These are phyloP conservation scores for Drosophila prostipennis DNA, from an alignment of 2,888 invertebrate genomes.

Conservation along the genomic window DNA sequence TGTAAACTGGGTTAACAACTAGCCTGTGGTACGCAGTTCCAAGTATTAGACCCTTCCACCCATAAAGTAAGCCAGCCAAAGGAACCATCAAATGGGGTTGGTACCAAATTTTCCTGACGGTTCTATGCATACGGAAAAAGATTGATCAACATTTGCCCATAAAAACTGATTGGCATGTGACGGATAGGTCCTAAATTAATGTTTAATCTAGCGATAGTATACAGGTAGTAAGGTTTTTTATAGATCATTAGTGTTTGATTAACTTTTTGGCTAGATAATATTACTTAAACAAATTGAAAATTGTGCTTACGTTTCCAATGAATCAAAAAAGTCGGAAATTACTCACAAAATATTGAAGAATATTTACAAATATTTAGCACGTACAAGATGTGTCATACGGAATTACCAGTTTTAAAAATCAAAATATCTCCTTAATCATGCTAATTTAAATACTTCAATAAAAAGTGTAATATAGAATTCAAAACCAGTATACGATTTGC, in stretches of 20 bases:
- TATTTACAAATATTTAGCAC: too few relatives aligned
- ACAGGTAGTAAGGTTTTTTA: background rate
- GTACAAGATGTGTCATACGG: too few relatives aligned
- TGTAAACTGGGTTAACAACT: slow-evolving; percentile 65
- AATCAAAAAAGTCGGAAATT: too few relatives aligned
- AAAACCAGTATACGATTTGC: too few relatives aligned
- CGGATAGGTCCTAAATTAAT: slow-evolving; percentile 6
- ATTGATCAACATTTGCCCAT: slow-evolving; percentile 36
- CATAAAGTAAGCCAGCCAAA: background rate
- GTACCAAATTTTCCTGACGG: background rate
- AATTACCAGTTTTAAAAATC: too few relatives aligned
- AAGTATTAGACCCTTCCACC: slow-evolving; percentile 2
- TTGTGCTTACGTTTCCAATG: background rate
- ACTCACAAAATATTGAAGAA: too few relatives aligned
- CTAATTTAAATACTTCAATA: too few relatives aligned
- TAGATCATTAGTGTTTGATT: too few relatives aligned
- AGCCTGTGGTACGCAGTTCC: slow-evolving; percentile 15
- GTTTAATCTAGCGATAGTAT: slow-evolving; percentile 7
- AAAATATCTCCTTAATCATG: too few relatives aligned
- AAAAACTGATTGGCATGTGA: slow-evolving; percentile 29
- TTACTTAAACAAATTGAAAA: background rate
- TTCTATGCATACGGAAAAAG: slow-evolving; percentile 21
- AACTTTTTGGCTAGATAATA: background rate
- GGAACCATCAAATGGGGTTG: slow-evolving; percentile 5
- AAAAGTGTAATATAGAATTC: too few relatives aligned